Evolutionary conservation across 2,888 invertebrate species (phyloP).

Genomic region (Leptopterna dolabrata): DNA sequence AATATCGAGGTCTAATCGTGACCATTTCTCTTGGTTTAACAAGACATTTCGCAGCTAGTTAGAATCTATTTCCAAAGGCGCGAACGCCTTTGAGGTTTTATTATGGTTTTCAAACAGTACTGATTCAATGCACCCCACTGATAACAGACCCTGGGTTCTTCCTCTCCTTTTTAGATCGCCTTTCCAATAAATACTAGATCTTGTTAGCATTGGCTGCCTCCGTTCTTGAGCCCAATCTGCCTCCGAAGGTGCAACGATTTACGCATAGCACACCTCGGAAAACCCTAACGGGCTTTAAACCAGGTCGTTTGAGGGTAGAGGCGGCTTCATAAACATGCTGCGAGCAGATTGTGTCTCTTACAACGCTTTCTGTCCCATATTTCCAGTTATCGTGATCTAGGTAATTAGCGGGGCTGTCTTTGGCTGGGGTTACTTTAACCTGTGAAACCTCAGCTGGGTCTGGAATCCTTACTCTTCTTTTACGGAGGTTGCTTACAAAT

Average conservation of each 20-base stretch:
- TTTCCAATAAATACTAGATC: constrained; percentile 47
- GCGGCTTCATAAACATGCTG: constrained; percentile 14
- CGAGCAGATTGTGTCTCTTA: constrained; percentile 19
- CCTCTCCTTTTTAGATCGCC: constrained; percentile 33
- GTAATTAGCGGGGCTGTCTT: constrained; percentile 19
- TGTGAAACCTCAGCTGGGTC: no score
- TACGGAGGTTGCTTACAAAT: no score
- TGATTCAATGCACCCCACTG: constrained; percentile 46
- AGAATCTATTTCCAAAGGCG: constrained; percentile 46
- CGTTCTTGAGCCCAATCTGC: neutral
- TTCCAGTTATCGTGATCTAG: neutral
- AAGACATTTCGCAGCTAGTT: constrained; percentile 52
- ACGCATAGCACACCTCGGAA: constrained; percentile 5
- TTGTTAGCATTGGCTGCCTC: constrained; percentile 38
- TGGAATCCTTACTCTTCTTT: no score
- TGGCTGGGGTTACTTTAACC: no score
- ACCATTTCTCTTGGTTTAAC: constrained; percentile 51
- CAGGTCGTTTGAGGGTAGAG: neutral
- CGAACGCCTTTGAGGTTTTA: constrained; percentile 47
- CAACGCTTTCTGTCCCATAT: constrained; percentile 30
- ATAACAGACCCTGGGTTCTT: constrained; percentile 26
- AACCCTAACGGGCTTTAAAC: constrained; percentile 43
- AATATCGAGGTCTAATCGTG: constrained; percentile 52
- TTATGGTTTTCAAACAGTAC: constrained; percentile 42
- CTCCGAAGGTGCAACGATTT: constrained; percentile 7